Evolutionary conservation across 2,113 vertebrate species (phyloP).

Genomic region (Leuciscus idus): DNA sequence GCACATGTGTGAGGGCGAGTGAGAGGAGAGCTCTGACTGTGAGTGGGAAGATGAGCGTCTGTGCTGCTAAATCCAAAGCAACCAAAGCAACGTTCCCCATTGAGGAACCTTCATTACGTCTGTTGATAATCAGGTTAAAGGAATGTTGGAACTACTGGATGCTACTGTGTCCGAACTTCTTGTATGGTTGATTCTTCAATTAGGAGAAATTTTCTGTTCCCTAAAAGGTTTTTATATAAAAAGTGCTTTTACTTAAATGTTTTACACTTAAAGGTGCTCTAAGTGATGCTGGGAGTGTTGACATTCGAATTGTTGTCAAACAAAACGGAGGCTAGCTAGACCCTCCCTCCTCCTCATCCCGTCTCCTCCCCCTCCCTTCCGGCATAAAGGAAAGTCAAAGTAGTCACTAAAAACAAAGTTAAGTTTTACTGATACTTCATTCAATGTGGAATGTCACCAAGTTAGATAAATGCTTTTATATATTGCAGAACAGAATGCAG

Average conservation of each 20-base stretch:
- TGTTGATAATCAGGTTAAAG: not conserved
- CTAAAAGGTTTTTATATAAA: not conserved
- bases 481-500: too few relatives aligned
- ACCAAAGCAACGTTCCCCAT: not conserved
- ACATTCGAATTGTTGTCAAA: too few relatives aligned
- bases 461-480: too few relatives aligned
- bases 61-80: slow-evolving; percentile 52
- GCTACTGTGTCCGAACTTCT: not conserved
- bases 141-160: not conserved
- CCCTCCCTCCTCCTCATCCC: too few relatives aligned
- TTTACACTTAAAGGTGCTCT: too few relatives aligned
- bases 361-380: too few relatives aligned
- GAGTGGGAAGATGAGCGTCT: slow-evolving; percentile 57
- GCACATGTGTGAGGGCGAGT: slow-evolving; percentile 41
- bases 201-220: not conserved
- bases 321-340: too few relatives aligned
- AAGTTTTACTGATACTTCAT: too few relatives aligned
- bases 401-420: too few relatives aligned
- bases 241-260: not conserved
- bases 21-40: slow-evolving; percentile 49
- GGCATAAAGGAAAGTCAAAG: too few relatives aligned
- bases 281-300: too few relatives aligned
- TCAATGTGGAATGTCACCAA: too few relatives aligned
- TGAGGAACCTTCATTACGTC: not conserved
- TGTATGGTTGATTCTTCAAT: not conserved